Evolutionary conservation across 2,113 vertebrate genomes (phyloP).

Genomic region (Aspiorhynchus laticeps): DNA sequence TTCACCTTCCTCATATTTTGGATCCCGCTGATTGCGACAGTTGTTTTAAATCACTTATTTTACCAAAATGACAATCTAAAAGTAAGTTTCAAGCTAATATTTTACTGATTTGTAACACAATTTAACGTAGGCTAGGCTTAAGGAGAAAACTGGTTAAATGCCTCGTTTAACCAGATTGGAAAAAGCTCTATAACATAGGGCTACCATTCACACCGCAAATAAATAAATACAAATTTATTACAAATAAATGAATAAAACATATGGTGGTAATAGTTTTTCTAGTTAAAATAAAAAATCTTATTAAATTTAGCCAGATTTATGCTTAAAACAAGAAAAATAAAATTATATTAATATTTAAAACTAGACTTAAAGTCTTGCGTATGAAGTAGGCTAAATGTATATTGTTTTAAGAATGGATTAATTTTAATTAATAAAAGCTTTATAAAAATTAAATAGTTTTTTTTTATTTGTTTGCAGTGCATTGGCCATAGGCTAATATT

Average conservation of each 20-base stretch:
- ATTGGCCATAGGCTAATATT: not conserved
- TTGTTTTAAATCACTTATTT: constrained; percentile 64
- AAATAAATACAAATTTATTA: not conserved
- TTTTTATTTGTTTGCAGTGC: no score
- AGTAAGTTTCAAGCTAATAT: constrained; percentile 59
- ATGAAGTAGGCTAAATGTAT: not conserved
- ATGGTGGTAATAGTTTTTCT: no score
- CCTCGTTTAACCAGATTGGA: not conserved
- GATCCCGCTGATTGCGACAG: constrained; percentile 71
- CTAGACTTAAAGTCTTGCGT: not conserved
- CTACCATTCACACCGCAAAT: not conserved
- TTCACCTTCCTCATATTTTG: constrained; percentile 76
- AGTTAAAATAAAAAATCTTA: no score
- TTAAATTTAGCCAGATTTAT: not conserved
- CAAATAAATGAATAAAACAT: no score
- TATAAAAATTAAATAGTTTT: no score
- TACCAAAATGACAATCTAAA: constrained; percentile 47
- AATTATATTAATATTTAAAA: not conserved
- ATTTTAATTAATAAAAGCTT: no score
- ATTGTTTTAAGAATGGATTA: not conserved
- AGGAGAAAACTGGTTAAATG: not conserved
- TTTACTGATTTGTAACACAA: not conserved
- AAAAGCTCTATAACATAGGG: not conserved
- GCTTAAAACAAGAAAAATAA: not conserved
- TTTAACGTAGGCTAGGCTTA: not conserved